Conservation (phyloP, 1,140 invertebrate species). For the Pseudomyrmex dendroicus region DNA sequence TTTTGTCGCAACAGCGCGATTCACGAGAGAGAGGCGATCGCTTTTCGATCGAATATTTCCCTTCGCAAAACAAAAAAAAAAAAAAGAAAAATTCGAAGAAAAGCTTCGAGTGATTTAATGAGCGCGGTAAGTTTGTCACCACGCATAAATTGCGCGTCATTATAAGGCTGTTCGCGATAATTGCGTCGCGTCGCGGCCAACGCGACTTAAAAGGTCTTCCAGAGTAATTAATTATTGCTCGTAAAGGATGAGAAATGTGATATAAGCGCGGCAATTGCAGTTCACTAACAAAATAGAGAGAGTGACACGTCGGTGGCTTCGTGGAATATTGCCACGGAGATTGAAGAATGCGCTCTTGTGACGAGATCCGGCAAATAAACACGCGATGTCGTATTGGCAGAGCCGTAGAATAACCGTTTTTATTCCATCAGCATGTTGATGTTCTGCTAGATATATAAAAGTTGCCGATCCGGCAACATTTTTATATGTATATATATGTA, state of each 20-base stretch:
- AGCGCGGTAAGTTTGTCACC: slow-evolving; percentile 26
- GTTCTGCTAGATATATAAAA: slow-evolving; percentile 1
- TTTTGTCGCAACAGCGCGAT: slow-evolving; percentile 10
- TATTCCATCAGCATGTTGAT: not conserved
- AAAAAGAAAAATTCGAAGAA: not conserved
- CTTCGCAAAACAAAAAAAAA: too few relatives aligned
- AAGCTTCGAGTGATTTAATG: slow-evolving; percentile 33
- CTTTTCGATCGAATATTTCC: too few relatives aligned
- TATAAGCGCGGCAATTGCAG: slow-evolving; percentile 32
- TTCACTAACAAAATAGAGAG: not conserved
- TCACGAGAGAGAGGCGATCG: slow-evolving; percentile 11
- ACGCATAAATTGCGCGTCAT: slow-evolving; percentile 48
- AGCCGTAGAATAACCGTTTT: not conserved
- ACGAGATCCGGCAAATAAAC: slow-evolving; percentile 14
- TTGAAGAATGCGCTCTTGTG: slow-evolving; percentile 10
- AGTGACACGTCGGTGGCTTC: too few relatives aligned
- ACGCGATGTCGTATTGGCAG: not conserved
- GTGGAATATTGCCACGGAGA: slow-evolving; percentile 19
- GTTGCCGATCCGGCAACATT: slow-evolving; percentile 25
- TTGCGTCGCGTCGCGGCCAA: slow-evolving; percentile 28
- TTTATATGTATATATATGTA: not conserved
- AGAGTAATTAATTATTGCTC: slow-evolving; percentile 48
- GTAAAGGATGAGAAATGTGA: not conserved
- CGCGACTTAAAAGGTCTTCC: slow-evolving; percentile 41
- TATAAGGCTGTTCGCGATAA: slow-evolving; percentile 49